These are phyloP conservation scores for Chiroxiphia lanceolata DNA, from an alignment of 2,797 vertebrate genomes.

Conservation along the genomic window DNA sequence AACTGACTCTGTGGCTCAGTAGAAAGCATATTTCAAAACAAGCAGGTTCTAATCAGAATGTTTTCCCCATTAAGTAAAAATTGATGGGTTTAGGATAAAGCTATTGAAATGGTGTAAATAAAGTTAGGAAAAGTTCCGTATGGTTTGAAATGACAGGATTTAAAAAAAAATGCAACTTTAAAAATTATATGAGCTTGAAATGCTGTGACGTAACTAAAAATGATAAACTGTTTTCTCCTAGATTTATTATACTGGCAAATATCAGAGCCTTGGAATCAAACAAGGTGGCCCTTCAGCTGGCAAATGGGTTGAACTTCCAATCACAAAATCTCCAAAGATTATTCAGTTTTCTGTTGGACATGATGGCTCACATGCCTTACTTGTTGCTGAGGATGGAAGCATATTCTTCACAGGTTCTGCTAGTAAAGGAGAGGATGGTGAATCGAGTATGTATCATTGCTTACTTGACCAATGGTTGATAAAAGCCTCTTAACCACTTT, in stretches of 20 bases:
- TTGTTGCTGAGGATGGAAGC: conserved; percentile 96
- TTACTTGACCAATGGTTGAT: not conserved
- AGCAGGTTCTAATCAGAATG: not conserved
- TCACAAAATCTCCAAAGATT: conserved; percentile 98
- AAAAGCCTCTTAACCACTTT: not conserved
- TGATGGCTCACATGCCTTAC: conserved; percentile 95
- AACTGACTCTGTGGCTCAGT: not conserved
- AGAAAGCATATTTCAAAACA: not conserved
- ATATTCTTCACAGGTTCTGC: conserved; percentile 98
- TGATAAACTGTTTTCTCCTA: conserved; percentile 55
- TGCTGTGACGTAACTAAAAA: not conserved
- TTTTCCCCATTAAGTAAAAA: not conserved
- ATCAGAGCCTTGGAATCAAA: conserved; percentile 98
- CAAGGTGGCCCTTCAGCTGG: conserved; percentile 96
- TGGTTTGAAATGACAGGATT: not conserved
- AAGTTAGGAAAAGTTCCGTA: not conserved
- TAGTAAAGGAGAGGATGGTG: conserved; percentile 98
- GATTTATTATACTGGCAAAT: conserved; percentile 99
- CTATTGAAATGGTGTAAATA: not conserved
- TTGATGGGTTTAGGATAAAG: not conserved
- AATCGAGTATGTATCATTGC: conserved; percentile 86
- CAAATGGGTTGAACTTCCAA: conserved; percentile 96
- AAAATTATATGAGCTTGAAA: not conserved
- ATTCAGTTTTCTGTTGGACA: conserved; percentile 97
- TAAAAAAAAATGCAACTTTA: not conserved